Percentiles rank a stretch among this genome's conserved stretches.
Evolutionary conservation across 1,140 invertebrate species (phyloP).

Genomic region (Ceratoteleas bidentatus): DNA sequence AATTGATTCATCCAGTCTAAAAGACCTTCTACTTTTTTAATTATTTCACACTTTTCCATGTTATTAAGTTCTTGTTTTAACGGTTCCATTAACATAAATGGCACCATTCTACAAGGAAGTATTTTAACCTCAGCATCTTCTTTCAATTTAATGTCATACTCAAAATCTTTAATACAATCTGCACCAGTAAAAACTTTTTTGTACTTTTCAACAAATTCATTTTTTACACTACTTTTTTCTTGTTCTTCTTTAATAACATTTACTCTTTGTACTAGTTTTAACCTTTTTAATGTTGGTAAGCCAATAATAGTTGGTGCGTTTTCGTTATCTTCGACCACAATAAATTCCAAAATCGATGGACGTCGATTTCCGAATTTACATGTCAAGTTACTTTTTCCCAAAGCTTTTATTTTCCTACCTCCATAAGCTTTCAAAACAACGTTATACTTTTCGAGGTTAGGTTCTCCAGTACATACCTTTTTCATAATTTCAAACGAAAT

Average conservation of each 20-base stretch:
- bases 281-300: constrained; percentile 31
- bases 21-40: constrained; percentile 68
- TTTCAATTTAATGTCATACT: constrained; percentile 59
- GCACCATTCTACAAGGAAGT: constrained; percentile 32
- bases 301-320: constrained; percentile 58
- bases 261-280: constrained; percentile 58
- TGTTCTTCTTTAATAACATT: background rate
- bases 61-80: constrained; percentile 48
- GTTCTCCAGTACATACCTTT: constrained; percentile 32
- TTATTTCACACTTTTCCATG: constrained; percentile 50
- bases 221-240: constrained; percentile 3
- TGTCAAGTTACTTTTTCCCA: constrained; percentile 50
- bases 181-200: constrained; percentile 37
- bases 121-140: constrained; percentile 16
- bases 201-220: constrained; percentile 11
- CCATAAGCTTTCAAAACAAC: too few species aligned
- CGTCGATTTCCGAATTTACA: constrained; percentile 51
- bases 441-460: constrained; percentile 64
- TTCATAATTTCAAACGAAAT: constrained; percentile 7
- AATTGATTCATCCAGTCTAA: constrained; percentile 75
- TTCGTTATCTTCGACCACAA: constrained; percentile 36
- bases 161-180: constrained; percentile 44
- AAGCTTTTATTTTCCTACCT: constrained; percentile 82
- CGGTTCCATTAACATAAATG: constrained; percentile 19
- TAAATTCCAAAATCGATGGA: constrained; percentile 44